These are phyloP conservation scores for Myiopsitta monachus DNA, from an alignment of 2,113 vertebrate genomes.

Conservation along the genomic window DNA sequence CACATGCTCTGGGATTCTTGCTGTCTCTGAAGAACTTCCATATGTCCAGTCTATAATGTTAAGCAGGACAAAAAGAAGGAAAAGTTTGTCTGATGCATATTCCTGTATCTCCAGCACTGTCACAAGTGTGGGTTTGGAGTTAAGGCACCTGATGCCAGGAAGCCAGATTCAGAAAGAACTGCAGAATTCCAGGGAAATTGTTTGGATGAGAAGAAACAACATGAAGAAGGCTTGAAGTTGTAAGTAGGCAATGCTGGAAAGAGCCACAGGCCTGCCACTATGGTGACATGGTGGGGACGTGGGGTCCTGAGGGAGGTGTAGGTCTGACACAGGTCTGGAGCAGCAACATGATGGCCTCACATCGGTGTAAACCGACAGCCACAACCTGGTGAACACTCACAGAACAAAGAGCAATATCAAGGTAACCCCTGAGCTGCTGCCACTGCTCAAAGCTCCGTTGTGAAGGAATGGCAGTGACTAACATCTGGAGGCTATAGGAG, in stretches of 20 bases:
- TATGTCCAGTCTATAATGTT: background rate
- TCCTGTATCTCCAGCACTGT: background rate
- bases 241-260: background rate
- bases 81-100: background rate
- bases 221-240: background rate
- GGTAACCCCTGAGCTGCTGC: background rate
- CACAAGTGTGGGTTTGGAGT: background rate
- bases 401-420: background rate
- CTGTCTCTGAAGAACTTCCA: slow-evolving; percentile 56
- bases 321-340: background rate
- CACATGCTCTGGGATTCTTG: slow-evolving; percentile 2
- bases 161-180: background rate
- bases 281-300: accelerated
- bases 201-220: background rate
- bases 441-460: background rate
- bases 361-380: background rate
- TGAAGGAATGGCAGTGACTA: background rate
- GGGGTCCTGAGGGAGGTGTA: background rate
- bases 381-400: background rate
- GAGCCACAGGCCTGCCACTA: background rate
- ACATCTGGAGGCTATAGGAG: background rate
- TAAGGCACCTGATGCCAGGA: background rate
- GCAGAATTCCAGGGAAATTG: background rate
- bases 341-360: background rate
- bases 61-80: background rate